Conservation (phyloP, 2,888 invertebrate species). For the Caenorhabditis macrosperma region DNA sequence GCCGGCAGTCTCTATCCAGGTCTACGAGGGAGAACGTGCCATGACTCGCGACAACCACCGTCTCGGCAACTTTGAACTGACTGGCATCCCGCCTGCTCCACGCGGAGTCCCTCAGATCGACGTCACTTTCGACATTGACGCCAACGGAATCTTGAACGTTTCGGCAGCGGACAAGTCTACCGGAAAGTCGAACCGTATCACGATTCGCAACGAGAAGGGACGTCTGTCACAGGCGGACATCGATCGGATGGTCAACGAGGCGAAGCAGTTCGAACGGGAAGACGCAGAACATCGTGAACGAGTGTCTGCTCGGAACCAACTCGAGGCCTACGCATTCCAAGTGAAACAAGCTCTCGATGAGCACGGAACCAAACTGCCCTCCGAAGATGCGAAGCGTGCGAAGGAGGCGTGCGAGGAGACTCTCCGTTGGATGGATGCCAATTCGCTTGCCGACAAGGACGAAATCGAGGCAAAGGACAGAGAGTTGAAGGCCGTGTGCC, state of each 20-base stretch:
- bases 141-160: conserved; percentile 79
- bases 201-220: conserved; percentile 84
- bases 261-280: conserved; percentile 89
- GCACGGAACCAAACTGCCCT: too few relatives aligned
- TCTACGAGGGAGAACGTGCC: conserved; percentile 84
- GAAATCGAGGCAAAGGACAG: conserved; percentile 73
- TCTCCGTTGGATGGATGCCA: too few relatives aligned
- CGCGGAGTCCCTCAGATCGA: conserved; percentile 83
- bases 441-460: too few relatives aligned
- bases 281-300: conserved; percentile 83
- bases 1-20: conserved; percentile 90
- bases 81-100: conserved; percentile 80
- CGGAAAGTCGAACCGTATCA: conserved; percentile 75
- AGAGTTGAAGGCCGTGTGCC: conserved; percentile 69
- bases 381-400: too few relatives aligned
- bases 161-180: conserved; percentile 77
- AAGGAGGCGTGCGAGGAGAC: too few relatives aligned
- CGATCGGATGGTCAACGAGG: conserved; percentile 89
- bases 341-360: too few relatives aligned
- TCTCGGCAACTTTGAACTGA: conserved; percentile 81
- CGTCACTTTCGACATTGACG: conserved; percentile 80
- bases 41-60: conserved; percentile 82
- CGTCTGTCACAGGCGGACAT: conserved; percentile 94
- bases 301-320: conserved; percentile 87
- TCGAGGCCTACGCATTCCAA: conserved; percentile 87